Evolutionary conservation across 92 coral and sea anemone genomes (phyloP).

Genomic region (Desmophyllum pertusum): DNA sequence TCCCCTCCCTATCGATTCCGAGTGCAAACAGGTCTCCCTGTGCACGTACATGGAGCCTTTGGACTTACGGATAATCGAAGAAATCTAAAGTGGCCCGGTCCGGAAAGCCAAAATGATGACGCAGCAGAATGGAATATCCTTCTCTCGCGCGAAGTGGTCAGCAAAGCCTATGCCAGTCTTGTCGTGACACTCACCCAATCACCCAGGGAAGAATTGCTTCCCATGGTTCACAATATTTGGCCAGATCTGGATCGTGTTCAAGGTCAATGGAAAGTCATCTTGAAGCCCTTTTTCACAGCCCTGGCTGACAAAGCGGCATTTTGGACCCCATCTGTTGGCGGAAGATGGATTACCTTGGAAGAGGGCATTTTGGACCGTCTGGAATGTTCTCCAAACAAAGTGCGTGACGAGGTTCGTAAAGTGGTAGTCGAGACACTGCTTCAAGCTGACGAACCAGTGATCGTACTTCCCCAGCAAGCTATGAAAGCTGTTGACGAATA

Average conservation of each 20-base stretch:
- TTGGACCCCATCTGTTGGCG: conserved; percentile 81
- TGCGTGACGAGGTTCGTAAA: conserved; percentile 63
- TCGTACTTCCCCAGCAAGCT: conserved; percentile 75
- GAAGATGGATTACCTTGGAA: conserved; percentile 83
- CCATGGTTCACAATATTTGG: conserved; percentile 67
- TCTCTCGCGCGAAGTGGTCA: conserved; percentile 69
- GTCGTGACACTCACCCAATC: conserved; percentile 67
- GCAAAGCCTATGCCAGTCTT: conserved; percentile 83
- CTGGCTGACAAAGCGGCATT: conserved; percentile 72
- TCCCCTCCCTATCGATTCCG: conserved; percentile 92
- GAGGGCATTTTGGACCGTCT: conserved; percentile 85
- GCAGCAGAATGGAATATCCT: conserved; percentile 87
- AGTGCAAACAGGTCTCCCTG: conserved; percentile 88
- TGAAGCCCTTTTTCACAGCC: conserved; percentile 78
- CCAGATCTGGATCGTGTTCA: conserved; percentile 84
- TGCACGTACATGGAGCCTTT: conserved; percentile 92
- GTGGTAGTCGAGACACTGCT: conserved; percentile 72
- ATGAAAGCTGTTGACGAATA: conserved; percentile 77
- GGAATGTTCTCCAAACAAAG: conserved; percentile 57
- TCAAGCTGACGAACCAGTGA: conserved; percentile 72
- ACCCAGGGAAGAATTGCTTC: conserved; percentile 56
- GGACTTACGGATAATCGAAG: conserved; percentile 94
- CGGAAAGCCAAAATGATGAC: conserved; percentile 91
- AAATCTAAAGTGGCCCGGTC: conserved; percentile 92
- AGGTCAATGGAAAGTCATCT: conserved; percentile 86